These are phyloP conservation scores for Charadrius vociferus DNA, from an alignment of 2,113 vertebrate genomes.

Conservation along the genomic window DNA sequence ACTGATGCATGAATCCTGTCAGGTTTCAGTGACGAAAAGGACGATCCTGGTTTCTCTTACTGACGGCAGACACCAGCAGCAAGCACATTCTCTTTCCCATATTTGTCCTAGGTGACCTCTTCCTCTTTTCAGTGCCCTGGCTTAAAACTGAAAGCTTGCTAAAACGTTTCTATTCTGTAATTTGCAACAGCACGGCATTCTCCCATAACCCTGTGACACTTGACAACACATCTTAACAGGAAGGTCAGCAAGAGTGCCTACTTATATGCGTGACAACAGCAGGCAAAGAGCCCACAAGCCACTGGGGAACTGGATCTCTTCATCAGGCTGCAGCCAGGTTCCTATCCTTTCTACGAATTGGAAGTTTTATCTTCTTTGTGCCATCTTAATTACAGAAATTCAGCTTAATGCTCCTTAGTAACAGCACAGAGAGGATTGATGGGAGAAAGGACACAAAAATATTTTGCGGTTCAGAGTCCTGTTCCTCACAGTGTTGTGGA, in stretches of 20 bases:
- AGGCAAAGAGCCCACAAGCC: not conserved
- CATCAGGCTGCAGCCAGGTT: not conserved
- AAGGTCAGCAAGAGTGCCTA: not conserved
- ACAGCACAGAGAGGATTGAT: not conserved
- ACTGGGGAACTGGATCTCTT: not conserved
- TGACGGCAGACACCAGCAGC: not conserved
- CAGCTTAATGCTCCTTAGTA: not conserved
- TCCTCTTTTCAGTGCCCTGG: not conserved
- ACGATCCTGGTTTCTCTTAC: not conserved
- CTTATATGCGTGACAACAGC: not conserved
- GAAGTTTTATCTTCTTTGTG: not conserved
- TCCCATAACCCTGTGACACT: not conserved
- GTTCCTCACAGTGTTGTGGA: not conserved
- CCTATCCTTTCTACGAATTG: not conserved
- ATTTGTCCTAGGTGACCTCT: not conserved
- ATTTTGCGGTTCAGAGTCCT: not conserved
- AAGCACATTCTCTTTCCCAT: not conserved
- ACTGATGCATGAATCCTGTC: not conserved
- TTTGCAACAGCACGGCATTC: not conserved
- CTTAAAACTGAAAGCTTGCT: not conserved
- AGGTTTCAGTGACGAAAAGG: not conserved
- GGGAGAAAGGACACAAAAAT: not conserved
- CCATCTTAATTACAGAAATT: not conserved
- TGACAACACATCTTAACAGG: not conserved
- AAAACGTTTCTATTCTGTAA: not conserved